These are phyloP conservation scores for Brevipalpus yothersi DNA, from an alignment of 1,140 invertebrate species.

Conservation along the genomic window DNA sequence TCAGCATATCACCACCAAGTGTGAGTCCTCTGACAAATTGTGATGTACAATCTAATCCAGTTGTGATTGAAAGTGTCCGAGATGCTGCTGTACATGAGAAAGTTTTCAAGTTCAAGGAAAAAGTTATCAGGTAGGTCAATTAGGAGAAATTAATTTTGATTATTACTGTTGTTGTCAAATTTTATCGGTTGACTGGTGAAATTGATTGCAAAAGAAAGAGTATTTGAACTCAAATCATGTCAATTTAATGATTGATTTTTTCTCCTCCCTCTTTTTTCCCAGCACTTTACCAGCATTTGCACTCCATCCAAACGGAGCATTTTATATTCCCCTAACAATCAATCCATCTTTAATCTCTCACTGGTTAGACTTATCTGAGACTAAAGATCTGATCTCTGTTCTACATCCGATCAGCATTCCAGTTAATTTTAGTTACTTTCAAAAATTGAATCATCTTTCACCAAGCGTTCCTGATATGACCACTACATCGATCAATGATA, in stretches of 20 bases:
- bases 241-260: too few species aligned
- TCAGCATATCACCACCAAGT: too few species aligned
- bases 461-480: neutral
- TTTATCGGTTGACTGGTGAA: too few species aligned
- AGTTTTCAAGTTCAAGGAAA: neutral
- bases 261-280: neutral
- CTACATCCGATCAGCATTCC: neutral
- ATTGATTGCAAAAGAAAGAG: too few species aligned
- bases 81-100: neutral
- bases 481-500: too few species aligned
- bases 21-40: too few species aligned
- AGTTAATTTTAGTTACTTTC: neutral
- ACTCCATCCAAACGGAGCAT: constrained; percentile 56
- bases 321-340: constrained; percentile 68
- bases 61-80: too few species aligned
- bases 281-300: constrained; percentile 43
- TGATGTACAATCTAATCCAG: too few species aligned
- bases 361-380: neutral
- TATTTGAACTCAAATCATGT: too few species aligned
- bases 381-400: neutral
- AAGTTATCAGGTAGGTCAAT: neutral
- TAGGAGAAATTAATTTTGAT: too few species aligned
- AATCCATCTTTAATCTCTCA: constrained; percentile 22
- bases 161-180: too few species aligned
- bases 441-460: neutral